Percentiles rank a stretch among this genome's conserved stretches.
These are phyloP conservation scores for Branchinecta lindahli DNA, from an alignment of 1,140 invertebrate genomes.

Conservation along the genomic window DNA sequence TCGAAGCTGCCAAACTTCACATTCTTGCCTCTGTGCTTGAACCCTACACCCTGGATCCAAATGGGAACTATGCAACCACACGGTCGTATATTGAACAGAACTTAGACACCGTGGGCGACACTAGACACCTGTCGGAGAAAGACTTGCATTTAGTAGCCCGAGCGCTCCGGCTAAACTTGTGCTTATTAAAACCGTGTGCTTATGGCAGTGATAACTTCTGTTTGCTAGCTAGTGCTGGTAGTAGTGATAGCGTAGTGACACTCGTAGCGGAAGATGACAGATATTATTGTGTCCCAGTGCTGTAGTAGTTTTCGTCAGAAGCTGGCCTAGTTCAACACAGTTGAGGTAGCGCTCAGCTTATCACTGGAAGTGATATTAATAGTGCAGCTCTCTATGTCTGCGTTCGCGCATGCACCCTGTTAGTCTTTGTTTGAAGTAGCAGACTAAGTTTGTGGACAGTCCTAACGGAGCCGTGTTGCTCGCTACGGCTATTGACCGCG, in stretches of 20 bases:
- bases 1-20: constrained; percentile 38
- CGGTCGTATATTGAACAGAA: background rate
- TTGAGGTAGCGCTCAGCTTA: background rate
- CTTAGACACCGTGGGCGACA: constrained; percentile 2
- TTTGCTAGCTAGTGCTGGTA: constrained; percentile 2
- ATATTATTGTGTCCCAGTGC: constrained; percentile 6
- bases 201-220: background rate
- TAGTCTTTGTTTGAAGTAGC: too few species aligned
- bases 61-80: constrained; percentile 22
- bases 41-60: constrained; percentile 27
- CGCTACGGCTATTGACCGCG: too few species aligned
- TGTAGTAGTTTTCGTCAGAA: background rate
- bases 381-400: too few species aligned
- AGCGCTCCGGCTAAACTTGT: background rate
- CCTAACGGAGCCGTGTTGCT: too few species aligned
- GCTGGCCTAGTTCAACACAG: background rate
- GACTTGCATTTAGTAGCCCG: background rate
- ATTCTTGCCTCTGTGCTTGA: constrained; percentile 34
- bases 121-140: background rate
- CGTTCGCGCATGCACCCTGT: too few species aligned
- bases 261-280: background rate
- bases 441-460: too few species aligned
- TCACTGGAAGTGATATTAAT: too few species aligned
- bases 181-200: background rate
- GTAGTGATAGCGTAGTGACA: background rate